Evolutionary conservation across 2,797 vertebrate genomes (phyloP), one percentile per base, ranked within the genome.

Genomic region (Dicrostonyx torquatus): DNA sequence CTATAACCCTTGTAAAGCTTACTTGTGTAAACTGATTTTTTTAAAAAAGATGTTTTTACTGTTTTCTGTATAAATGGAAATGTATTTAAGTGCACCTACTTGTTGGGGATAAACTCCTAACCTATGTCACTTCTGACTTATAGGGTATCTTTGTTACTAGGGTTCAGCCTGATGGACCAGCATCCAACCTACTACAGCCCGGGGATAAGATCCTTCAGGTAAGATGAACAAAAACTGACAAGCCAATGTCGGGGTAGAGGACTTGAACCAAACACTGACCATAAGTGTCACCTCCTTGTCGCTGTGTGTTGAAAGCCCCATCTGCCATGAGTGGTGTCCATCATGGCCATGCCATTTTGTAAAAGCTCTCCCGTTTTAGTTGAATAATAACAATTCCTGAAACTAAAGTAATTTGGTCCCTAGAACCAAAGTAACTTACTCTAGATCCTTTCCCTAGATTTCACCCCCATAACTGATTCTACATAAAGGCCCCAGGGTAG

Each of bases 91-190:
- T 86, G 82, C 95, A n/a, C 85, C 85, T 97, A 97, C 97, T 96
- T 98, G 97, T 98, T 97, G 97, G 85, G 97, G 95, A 97, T 97
- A 99, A 99, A 98, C 98, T 99, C 99, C 99, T 99, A 99, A 99
- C 99, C 99, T 99, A 98, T 99, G 99, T 99, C 99, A 99, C 98
- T 99, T 99, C 99, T 99, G 99, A 99, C 99, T 99, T 99, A 99
- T 99, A 99, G 99, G 99, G 99, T 99, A 99, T 99, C 99, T 99
- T 99, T 99, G 99, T 99, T 99, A 99, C 99, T 99, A 99, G 99
- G 99, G 99, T 99, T 99, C 99, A 99, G 99, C 99, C 99, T 99
- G 99, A 99, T 90, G 99, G 99, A 97, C 99, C 99, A 62, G 99
- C 99, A 72, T 98, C 98, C 98, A 99, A 99, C 95, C 98, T 99